A percentile compares a stretch with the other conserved stretches of the same genome.
These are phyloP conservation scores for Dromococcyx pavoninus DNA, from an alignment of 2,797 vertebrate species.

Conservation along the genomic window DNA sequence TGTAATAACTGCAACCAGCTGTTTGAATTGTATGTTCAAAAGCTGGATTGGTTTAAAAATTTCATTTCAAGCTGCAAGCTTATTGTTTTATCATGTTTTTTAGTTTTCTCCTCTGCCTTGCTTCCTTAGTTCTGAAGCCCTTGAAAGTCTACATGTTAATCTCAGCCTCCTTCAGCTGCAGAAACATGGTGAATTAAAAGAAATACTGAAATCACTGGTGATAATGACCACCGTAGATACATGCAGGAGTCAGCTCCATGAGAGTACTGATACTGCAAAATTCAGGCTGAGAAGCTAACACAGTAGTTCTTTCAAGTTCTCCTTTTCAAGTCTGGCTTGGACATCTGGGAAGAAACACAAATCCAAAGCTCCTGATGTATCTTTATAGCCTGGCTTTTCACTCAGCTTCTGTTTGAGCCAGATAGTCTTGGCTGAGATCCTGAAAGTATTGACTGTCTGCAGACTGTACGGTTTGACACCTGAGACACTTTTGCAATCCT, in stretches of 20 bases:
- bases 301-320: background rate
- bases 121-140: background rate
- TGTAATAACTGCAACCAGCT: background rate
- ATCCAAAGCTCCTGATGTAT: background rate
- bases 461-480: background rate
- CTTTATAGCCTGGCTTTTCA: background rate
- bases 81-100: background rate
- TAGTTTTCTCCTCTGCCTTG: background rate
- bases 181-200: background rate
- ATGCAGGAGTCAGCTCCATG: no score
- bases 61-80: background rate
- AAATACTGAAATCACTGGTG: background rate
- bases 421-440: background rate
- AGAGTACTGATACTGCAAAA: no score
- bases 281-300: background rate
- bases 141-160: background rate
- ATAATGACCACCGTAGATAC: background rate
- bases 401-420: background rate
- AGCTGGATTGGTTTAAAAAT: background rate
- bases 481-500: background rate
- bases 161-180: background rate
- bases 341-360: background rate
- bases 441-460: background rate
- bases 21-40: background rate
- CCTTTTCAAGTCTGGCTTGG: background rate